Conservation (phyloP, 2,113 vertebrate genomes). For the Corynorhinus townsendii region DNA sequence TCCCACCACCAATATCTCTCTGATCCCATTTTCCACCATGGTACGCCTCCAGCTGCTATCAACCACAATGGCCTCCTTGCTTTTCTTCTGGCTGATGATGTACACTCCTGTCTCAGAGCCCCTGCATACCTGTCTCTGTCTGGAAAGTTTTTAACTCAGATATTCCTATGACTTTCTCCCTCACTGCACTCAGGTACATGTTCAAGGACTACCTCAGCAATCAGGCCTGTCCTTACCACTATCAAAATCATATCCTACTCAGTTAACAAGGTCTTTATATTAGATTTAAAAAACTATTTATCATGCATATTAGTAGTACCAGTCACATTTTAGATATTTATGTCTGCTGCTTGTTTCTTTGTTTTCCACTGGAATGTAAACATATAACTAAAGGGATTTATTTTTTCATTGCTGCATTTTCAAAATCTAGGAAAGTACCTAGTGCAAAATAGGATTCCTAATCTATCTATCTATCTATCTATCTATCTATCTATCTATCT, state of each 20-base stretch:
- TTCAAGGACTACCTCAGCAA: neutral
- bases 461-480: neutral
- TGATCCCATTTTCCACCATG: neutral
- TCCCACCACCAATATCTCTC: neutral
- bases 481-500: neutral
- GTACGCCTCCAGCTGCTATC: neutral
- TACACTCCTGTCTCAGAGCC: rapidly evolving
- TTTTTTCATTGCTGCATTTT: neutral
- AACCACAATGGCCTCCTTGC: neutral
- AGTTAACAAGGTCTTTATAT: neutral
- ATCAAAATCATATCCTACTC: neutral
- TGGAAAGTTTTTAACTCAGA: neutral
- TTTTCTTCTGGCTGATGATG: neutral
- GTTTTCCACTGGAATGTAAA: neutral
- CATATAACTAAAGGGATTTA: neutral
- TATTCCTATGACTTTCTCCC: neutral
- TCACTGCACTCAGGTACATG: neutral
- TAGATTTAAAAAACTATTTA: neutral
- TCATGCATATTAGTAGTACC: neutral
- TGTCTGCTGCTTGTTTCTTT: neutral
- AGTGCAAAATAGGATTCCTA: neutral
- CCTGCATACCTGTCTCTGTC: neutral
- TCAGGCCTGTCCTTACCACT: neutral
- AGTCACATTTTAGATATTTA: neutral
- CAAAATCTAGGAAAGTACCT: neutral